phyloP scores from a whole-genome alignment of 2,113 vertebrate species.

The Vimba vimba region DNA sequence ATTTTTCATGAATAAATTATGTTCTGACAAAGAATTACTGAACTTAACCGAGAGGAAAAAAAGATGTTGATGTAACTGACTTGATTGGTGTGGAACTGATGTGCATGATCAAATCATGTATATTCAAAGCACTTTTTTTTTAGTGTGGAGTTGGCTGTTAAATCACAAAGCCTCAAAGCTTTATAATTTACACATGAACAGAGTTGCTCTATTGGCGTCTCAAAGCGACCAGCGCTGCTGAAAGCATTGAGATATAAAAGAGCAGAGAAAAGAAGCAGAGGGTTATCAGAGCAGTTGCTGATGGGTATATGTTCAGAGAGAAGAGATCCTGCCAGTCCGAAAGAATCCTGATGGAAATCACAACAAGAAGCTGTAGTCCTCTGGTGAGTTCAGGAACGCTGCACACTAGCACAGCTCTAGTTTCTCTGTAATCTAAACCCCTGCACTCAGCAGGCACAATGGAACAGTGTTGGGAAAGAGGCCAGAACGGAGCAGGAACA shows the following conservation, averaged over 20 bases:
- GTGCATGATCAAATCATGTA: neutral
- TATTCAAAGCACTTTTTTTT: conserved; percentile 3
- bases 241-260: neutral
- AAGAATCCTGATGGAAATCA: conserved; percentile 73
- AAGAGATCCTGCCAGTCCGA: conserved; percentile 54
- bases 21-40: neutral
- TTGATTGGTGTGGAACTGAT: neutral
- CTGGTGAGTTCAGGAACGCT: conserved; percentile 70
- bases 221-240: neutral
- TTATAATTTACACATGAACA: conserved; percentile 29
- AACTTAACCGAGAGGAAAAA: neutral
- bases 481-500: conserved; percentile 34
- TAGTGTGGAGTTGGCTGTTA: conserved; percentile 18
- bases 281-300: conserved; percentile 16
- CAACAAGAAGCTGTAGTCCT: conserved; percentile 68
- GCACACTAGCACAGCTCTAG: conserved; percentile 69
- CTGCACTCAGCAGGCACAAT: conserved; percentile 57
- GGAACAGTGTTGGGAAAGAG: conserved; percentile 54
- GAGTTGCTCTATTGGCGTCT: neutral
- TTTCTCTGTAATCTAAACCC: conserved; percentile 73
- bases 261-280: conserved; percentile 8
- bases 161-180: neutral
- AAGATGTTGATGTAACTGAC: neutral
- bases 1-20: neutral
- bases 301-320: conserved; percentile 18